Percentiles rank a stretch among this genome's conserved stretches.
Conservation (phyloP, 2,113 vertebrate species). For the Tamias sibiricus region DNA sequence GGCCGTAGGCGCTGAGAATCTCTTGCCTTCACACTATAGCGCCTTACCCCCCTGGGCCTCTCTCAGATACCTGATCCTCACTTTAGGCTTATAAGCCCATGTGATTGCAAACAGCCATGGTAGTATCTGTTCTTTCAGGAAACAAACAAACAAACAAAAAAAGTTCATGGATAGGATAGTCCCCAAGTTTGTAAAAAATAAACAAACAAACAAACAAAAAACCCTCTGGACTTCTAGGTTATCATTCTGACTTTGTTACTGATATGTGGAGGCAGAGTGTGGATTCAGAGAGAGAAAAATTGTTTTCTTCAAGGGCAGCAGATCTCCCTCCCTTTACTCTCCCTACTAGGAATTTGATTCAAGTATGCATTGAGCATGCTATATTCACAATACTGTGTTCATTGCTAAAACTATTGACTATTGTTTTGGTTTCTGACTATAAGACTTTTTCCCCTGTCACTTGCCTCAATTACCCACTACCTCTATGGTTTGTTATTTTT, state of each 20-base stretch:
- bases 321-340: neutral
- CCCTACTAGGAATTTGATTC: neutral
- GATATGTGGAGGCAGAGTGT: neutral
- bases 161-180: neutral
- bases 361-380: accelerated
- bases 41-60: neutral
- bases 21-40: neutral
- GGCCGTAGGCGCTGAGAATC: accelerated
- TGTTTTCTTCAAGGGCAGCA: neutral
- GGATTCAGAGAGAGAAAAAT: accelerated
- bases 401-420: neutral
- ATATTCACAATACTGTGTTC: neutral
- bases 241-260: neutral
- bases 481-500: neutral
- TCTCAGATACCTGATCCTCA: neutral
- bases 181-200: neutral
- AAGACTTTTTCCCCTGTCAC: neutral
- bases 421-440: neutral
- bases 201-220: too few species aligned
- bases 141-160: neutral
- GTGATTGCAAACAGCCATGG: neutral
- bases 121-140: neutral
- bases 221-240: neutral
- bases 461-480: neutral
- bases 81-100: neutral